phyloP scores from a whole-genome alignment of 2,888 invertebrate genomes.

The Pseudeuparius sepicola region DNA sequence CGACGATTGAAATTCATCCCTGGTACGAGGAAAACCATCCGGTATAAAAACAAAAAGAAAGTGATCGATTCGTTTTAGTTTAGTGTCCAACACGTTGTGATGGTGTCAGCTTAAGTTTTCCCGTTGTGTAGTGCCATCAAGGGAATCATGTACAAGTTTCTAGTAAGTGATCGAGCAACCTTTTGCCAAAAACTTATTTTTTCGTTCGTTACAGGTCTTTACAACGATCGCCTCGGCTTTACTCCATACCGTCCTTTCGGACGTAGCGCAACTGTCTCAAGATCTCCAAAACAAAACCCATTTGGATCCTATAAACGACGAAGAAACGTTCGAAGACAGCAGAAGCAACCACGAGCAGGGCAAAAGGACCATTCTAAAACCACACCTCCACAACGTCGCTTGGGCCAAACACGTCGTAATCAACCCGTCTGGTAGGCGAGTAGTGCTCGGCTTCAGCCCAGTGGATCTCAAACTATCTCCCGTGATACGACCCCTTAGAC shows the following conservation, averaged over 20 bases:
- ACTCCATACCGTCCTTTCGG: too few species aligned
- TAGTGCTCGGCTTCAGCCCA: conserved; percentile 30
- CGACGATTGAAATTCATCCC: conserved; percentile 33
- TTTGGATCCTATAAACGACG: conserved; percentile 31
- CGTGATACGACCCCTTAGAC: conserved; percentile 28
- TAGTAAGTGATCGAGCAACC: too few species aligned
- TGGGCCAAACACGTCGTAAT: conserved; percentile 33
- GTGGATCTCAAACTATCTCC: conserved; percentile 30
- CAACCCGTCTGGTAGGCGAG: conserved; percentile 29
- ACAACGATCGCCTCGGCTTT: too few species aligned
- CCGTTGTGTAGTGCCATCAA: neutral
- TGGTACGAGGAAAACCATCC: conserved; percentile 27
- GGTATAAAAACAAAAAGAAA: conserved; percentile 36
- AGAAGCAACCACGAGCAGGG: conserved; percentile 30
- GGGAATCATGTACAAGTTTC: neutral
- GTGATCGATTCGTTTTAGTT: conserved; percentile 30
- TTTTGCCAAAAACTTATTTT: too few species aligned
- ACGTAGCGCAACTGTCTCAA: conserved; percentile 15
- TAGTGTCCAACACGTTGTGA: conserved; percentile 24
- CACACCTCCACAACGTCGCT: conserved; percentile 24
- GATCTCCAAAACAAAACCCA: conserved; percentile 20
- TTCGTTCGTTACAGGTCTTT: too few species aligned
- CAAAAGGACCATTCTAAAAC: conserved; percentile 33
- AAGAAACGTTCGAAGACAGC: conserved; percentile 22
- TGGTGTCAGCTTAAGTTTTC: conserved; percentile 24